Conservation (phyloP, 2,113 vertebrate species). For the Lepisosteus osseus region DNA sequence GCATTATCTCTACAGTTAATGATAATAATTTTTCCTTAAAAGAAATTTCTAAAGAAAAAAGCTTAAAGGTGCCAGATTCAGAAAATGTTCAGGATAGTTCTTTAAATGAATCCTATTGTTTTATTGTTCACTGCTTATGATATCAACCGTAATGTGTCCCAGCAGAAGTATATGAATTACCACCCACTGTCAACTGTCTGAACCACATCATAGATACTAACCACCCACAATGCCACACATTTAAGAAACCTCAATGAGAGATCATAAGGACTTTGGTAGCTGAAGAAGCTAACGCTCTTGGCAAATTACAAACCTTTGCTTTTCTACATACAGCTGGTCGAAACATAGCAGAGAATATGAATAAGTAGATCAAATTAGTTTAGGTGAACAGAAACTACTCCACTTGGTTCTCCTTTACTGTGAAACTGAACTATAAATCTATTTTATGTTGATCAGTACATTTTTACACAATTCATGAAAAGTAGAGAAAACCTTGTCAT, state of each 20-base stretch:
- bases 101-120: background rate
- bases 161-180: background rate
- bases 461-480: too few species aligned
- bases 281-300: background rate
- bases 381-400: background rate
- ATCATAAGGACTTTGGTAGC: conserved; percentile 42
- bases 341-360: background rate
- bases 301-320: conserved; percentile 9
- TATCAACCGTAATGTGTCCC: background rate
- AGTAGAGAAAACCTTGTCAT: background rate
- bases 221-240: conserved; percentile 28
- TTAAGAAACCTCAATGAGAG: conserved; percentile 39
- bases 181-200: conserved; percentile 22
- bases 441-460: too few species aligned
- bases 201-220: conserved; percentile 1
- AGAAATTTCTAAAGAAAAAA: too few species aligned
- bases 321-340: background rate
- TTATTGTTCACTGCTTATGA: background rate
- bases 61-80: too few species aligned
- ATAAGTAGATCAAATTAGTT: background rate
- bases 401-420: background rate
- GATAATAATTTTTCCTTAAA: too few species aligned
- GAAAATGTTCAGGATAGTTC: background rate
- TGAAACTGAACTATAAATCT: background rate
- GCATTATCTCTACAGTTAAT: too few species aligned